A percentile compares a stretch with the other conserved stretches of the same genome.
Conservation (phyloP, 2,113 vertebrate genomes). For the Ceyx cyanopectus region DNA sequence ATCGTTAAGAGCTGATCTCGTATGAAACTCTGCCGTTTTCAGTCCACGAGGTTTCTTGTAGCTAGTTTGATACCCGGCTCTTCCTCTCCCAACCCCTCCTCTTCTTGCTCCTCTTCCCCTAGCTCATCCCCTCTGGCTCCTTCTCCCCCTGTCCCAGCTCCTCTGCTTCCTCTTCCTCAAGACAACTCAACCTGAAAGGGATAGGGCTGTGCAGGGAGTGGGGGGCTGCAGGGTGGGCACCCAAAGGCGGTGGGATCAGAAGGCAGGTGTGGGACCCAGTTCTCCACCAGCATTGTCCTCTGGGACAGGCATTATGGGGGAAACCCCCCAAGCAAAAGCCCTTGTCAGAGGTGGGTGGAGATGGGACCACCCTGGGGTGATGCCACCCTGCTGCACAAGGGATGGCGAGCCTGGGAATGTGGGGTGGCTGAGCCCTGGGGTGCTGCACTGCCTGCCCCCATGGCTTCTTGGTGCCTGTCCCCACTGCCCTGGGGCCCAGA, state of each 20-base stretch:
- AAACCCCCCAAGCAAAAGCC: neutral
- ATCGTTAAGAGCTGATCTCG: slow-evolving; percentile 42
- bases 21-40: slow-evolving; percentile 44
- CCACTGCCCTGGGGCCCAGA: neutral
- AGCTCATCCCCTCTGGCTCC: slow-evolving; percentile 9
- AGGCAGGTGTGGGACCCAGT: neutral
- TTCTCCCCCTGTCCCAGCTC: slow-evolving; percentile 1
- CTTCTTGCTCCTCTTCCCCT: slow-evolving; percentile 3
- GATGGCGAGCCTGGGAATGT: rapidly evolving
- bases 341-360: neutral
- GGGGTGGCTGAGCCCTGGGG: neutral
- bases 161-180: slow-evolving; percentile 61
- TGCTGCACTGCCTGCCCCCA: neutral
- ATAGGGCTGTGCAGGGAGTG: slow-evolving; percentile 60
- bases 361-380: neutral
- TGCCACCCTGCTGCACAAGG: neutral
- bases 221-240: neutral
- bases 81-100: neutral
- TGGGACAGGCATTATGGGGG: neutral
- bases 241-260: neutral
- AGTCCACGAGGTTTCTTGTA: slow-evolving; percentile 48
- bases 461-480: rapidly evolving
- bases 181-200: slow-evolving; percentile 81
- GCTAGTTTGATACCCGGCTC: slow-evolving; percentile 64
- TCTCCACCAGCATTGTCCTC: neutral